These are phyloP conservation scores for Lacanobia oleracea DNA, from an alignment of 2,888 invertebrate genomes.

Conservation along the genomic window DNA sequence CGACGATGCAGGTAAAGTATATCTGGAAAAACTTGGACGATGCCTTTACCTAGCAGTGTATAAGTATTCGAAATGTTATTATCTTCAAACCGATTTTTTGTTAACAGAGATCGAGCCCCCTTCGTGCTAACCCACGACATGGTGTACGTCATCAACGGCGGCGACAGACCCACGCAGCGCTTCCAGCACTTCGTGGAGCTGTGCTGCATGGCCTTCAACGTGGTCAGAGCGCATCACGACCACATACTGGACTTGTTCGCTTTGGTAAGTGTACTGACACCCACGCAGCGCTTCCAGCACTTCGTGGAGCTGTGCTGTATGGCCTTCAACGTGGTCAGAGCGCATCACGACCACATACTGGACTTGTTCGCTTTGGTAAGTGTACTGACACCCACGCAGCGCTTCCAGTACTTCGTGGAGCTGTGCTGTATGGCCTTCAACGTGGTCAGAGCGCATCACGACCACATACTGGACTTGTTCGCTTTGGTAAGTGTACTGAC, in stretches of 20 bases:
- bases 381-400: conserved; percentile 97
- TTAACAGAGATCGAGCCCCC: conserved; percentile 97
- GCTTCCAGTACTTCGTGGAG: conserved; percentile 99
- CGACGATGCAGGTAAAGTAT: too few species aligned
- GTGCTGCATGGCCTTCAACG: conserved; percentile 99
- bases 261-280: conserved; percentile 97
- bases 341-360: conserved; percentile 96
- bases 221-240: conserved; percentile 97
- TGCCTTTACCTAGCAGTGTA: too few species aligned
- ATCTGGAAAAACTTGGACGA: too few species aligned
- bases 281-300: conserved; percentile 97
- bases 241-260: conserved; percentile 97
- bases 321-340: conserved; percentile 98
- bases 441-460: conserved; percentile 97
- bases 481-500: conserved; percentile 97
- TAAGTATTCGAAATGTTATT: too few species aligned
- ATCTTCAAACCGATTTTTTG: not conserved
- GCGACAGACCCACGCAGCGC: conserved; percentile 97
- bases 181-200: conserved; percentile 99
- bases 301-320: conserved; percentile 99
- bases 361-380: conserved; percentile 97
- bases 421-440: conserved; percentile 99
- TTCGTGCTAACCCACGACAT: conserved; percentile 99
- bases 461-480: conserved; percentile 97
- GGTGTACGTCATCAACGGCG: conserved; percentile 99